phyloP scores from a whole-genome alignment of 2,888 invertebrate species.

The Bellardia pandia region DNA sequence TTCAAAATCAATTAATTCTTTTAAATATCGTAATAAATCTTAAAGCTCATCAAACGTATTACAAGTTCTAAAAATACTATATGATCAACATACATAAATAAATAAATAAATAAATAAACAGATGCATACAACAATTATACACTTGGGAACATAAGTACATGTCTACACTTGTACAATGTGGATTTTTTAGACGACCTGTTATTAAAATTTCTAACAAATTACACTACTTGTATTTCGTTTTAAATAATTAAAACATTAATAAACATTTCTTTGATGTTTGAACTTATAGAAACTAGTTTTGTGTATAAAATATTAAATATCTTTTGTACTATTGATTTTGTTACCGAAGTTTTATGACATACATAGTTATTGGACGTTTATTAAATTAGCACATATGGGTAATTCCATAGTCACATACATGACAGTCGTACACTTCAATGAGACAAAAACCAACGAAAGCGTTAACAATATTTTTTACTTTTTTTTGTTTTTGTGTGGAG shows the following conservation, averaged over 20 bases:
- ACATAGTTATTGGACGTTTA: too few species aligned
- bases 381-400: too few species aligned
- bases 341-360: too few species aligned
- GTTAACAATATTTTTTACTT: too few species aligned
- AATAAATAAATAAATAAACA: background rate
- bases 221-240: constrained; percentile 1
- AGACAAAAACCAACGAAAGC: too few species aligned
- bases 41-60: background rate
- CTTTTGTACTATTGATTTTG: background rate
- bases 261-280: background rate
- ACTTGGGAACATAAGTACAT: background rate
- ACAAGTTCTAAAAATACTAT: constrained; percentile 3
- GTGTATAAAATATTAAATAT: background rate
- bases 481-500: too few species aligned
- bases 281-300: constrained; percentile 14
- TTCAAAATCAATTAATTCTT: constrained; percentile 13
- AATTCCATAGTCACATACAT: too few species aligned
- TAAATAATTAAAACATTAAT: background rate
- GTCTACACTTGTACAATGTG: background rate
- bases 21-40: constrained; percentile 1
- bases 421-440: too few species aligned
- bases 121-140: too few species aligned
- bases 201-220: constrained; percentile 21
- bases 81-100: background rate
- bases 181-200: background rate